Evolutionary conservation across 2,888 invertebrate genomes (phyloP).

Genomic region (Graphium colonna): DNA sequence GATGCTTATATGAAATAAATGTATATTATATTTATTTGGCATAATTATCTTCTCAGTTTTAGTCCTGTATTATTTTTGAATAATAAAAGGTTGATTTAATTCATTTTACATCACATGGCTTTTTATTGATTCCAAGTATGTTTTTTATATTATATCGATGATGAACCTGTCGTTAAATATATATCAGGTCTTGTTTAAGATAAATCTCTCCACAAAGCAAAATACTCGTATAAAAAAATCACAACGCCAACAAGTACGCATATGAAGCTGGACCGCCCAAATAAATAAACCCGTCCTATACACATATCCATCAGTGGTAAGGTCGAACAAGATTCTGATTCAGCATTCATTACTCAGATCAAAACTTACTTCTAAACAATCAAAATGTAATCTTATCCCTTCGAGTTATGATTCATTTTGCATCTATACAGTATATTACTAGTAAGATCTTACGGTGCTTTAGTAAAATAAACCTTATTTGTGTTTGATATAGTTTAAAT

Average conservation of each 20-base stretch:
- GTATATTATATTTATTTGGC: background rate
- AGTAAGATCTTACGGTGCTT: background rate
- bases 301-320: slow-evolving; percentile 24
- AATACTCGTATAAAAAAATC: background rate
- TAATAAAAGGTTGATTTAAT: too few relatives aligned
- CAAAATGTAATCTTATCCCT: background rate
- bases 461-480: background rate
- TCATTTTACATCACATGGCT: background rate
- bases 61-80: too few relatives aligned
- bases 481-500: background rate
- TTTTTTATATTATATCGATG: too few relatives aligned
- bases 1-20: background rate
- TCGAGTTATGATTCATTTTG: background rate
- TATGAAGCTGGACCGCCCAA: slow-evolving; percentile 6
- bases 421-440: background rate
- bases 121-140: background rate
- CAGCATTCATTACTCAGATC: slow-evolving; percentile 14
- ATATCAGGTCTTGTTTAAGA: background rate
- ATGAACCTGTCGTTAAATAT: too few relatives aligned
- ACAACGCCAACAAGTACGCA: slow-evolving; percentile 1
- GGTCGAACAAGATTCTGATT: slow-evolving; percentile 22
- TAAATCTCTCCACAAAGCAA: background rate
- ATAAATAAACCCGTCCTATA: slow-evolving; percentile 20
- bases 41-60: too few relatives aligned
- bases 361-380: background rate